Evolutionary conservation across 35 echinoderm and acorn worm genomes (phyloP).

Genomic region (Ophiothrix spiculata): DNA sequence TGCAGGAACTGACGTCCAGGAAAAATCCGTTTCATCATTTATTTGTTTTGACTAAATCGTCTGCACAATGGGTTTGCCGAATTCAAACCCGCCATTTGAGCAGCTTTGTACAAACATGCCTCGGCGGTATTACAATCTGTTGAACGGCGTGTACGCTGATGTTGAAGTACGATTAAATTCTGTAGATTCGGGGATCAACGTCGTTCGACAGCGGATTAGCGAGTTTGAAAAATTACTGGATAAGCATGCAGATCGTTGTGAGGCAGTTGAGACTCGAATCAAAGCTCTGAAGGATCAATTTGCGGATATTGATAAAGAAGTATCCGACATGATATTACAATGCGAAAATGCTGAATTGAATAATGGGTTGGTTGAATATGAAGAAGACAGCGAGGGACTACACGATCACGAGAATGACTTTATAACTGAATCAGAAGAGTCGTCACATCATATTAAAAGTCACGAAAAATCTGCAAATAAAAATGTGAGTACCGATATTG

Average conservation of each 20-base stretch:
- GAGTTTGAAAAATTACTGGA: constrained; percentile 18
- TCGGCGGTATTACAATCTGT: neutral
- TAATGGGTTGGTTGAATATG: neutral
- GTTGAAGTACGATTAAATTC: constrained; percentile 2
- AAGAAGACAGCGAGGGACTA: neutral
- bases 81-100: neutral
- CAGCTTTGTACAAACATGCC: neutral
- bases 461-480: neutral
- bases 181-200: constrained; percentile 27
- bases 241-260: constrained; percentile 11
- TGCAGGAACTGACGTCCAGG: too few relatives aligned
- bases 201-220: neutral
- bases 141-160: constrained; percentile 11
- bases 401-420: too few relatives aligned
- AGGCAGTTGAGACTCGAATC: constrained; percentile 6
- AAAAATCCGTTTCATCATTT: too few relatives aligned
- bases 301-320: constrained; percentile 10
- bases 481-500: constrained; percentile 9
- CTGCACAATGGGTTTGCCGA: neutral
- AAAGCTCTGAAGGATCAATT: constrained; percentile 14
- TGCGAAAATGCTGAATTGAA: constrained; percentile 6
- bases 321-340: constrained; percentile 3
- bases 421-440: too few relatives aligned
- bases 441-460: neutral
- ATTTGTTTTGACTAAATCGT: too few relatives aligned